Percentiles rank a stretch among this genome's conserved stretches.
Evolutionary conservation across 2,113 vertebrate genomes (phyloP).

Genomic region (Butorides virescens): DNA sequence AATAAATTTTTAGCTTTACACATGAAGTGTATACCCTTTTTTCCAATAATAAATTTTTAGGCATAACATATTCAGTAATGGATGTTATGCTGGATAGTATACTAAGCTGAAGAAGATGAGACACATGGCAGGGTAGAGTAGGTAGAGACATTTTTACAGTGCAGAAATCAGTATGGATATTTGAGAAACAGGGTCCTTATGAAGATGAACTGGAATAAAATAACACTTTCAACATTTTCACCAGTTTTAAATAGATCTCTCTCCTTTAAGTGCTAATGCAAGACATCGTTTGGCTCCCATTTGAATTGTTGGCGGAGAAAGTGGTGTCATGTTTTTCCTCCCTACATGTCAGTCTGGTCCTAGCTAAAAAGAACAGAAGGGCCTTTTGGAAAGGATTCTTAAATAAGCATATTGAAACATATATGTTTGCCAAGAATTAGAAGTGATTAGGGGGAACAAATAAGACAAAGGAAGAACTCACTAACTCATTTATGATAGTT

Average conservation of each 20-base stretch:
- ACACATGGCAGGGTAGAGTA: slow-evolving; percentile 3
- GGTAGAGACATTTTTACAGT: not conserved
- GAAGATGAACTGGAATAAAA: not conserved
- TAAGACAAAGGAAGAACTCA: not conserved
- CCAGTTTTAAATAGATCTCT: slow-evolving; percentile 17
- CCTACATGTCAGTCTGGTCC: slow-evolving; percentile 28
- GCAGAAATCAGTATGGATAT: not conserved
- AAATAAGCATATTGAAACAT: not conserved
- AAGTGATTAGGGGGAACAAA: not conserved
- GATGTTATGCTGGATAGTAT: not conserved
- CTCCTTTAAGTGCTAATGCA: slow-evolving; percentile 19
- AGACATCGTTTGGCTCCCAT: slow-evolving; percentile 9
- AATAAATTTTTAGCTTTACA: not conserved
- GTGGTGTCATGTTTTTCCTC: slow-evolving; percentile 45
- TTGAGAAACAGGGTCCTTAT: not conserved
- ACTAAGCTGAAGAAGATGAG: slow-evolving; percentile 22
- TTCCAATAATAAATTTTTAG: not conserved
- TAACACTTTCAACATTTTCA: not conserved
- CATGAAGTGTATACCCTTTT: not conserved
- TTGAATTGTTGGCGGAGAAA: not conserved
- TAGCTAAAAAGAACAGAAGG: slow-evolving; percentile 34
- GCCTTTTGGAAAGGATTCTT: not conserved
- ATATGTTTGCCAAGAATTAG: slow-evolving; percentile 17
- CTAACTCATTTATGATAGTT: not conserved
- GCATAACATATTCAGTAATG: not conserved